These are phyloP conservation scores for Hybos culiciformis DNA, from an alignment of 2,888 invertebrate species.

Conservation along the genomic window DNA sequence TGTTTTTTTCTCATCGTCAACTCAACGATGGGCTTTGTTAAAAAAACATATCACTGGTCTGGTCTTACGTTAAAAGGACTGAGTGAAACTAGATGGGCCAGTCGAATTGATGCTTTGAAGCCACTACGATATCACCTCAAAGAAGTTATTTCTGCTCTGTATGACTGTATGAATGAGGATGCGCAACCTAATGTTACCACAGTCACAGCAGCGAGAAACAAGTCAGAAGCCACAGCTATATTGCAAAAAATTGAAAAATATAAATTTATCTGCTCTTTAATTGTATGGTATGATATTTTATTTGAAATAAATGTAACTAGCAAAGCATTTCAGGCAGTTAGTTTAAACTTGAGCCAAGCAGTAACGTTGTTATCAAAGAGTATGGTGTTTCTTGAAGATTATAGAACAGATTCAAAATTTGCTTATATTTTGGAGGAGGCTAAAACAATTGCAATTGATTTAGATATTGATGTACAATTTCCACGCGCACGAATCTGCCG, in stretches of 20 bases:
- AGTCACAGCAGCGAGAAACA: background rate
- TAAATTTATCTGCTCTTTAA: conserved; percentile 1
- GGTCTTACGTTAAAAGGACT: background rate
- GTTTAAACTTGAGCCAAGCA: too few relatives aligned
- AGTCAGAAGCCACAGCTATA: background rate
- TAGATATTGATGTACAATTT: too few relatives aligned
- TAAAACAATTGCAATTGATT: too few relatives aligned
- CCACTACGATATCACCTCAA: conserved; percentile 4
- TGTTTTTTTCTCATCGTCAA: conserved; percentile 5
- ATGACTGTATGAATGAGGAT: conserved; percentile 2
- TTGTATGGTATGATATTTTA: too few relatives aligned
- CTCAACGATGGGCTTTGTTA: conserved; percentile 4
- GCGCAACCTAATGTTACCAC: conserved; percentile 1
- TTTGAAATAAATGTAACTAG: too few relatives aligned
- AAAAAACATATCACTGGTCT: conserved; percentile 2
- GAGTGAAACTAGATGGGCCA: conserved; percentile 2
- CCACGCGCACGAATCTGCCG: too few relatives aligned
- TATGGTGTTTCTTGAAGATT: too few relatives aligned
- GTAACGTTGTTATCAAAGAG: too few relatives aligned
- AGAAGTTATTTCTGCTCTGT: conserved; percentile 4
- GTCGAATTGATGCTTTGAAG: conserved; percentile 2
- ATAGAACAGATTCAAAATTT: too few relatives aligned
- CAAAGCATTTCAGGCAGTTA: too few relatives aligned
- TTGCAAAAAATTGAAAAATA: conserved; percentile 1
- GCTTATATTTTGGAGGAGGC: too few relatives aligned